phyloP scores from a whole-genome alignment of 2,888 invertebrate species.

The Sinhomidia bicolor region DNA sequence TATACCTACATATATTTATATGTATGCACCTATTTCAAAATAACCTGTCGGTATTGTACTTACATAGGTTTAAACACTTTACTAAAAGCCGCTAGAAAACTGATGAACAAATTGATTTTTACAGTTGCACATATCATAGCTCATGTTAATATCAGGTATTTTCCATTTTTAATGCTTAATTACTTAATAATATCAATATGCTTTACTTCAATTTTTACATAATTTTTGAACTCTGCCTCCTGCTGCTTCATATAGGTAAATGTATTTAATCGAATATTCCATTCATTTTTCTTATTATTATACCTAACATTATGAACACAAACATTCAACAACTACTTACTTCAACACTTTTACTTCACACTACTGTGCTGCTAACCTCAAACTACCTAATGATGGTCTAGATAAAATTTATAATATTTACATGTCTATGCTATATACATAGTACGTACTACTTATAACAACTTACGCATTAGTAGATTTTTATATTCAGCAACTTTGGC shows the following conservation, averaged over 20 bases:
- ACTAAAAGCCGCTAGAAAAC: neutral
- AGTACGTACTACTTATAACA: neutral
- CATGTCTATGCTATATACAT: too few species aligned
- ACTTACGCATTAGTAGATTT: neutral
- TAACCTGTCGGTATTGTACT: too few species aligned
- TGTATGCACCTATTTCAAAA: too few species aligned
- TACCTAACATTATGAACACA: too few species aligned
- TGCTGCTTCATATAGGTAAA: neutral
- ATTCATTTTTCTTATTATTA: too few species aligned
- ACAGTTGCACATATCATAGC: neutral
- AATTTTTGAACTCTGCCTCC: neutral
- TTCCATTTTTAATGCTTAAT: neutral
- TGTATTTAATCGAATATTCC: neutral
- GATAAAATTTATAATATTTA: too few species aligned
- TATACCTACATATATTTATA: too few species aligned
- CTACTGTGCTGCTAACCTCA: neutral
- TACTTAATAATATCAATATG: neutral
- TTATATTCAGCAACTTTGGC: neutral
- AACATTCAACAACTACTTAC: too few species aligned
- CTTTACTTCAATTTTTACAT: neutral
- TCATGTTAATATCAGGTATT: constrained; percentile 36
- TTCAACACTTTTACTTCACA: too few species aligned
- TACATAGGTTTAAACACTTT: neutral
- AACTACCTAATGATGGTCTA: neutral
- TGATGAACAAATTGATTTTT: neutral